phyloP scores from a whole-genome alignment of 2,888 invertebrate genomes.

The Spicauda simplicius region DNA sequence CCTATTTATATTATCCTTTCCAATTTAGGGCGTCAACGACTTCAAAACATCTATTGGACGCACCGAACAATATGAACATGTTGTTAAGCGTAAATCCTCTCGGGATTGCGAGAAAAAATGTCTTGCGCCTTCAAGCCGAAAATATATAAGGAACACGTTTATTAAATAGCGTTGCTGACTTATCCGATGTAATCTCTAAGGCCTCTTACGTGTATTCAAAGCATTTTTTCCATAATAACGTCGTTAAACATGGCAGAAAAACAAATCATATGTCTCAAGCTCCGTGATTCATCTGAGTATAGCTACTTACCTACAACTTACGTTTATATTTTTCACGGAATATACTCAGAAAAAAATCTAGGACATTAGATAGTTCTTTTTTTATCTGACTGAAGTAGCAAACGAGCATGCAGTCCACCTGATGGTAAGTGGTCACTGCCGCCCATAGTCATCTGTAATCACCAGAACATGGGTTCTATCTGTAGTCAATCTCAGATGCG shows the following conservation, averaged over 20 bases:
- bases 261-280: constrained; percentile 37
- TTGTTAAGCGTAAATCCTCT: constrained; percentile 52
- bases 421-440: too few relatives aligned
- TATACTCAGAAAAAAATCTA: not conserved
- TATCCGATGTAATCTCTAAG: constrained; percentile 42
- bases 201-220: constrained; percentile 34
- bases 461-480: too few relatives aligned
- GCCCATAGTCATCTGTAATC: too few relatives aligned
- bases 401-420: too few relatives aligned
- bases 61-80: constrained; percentile 48
- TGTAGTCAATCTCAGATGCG: too few relatives aligned
- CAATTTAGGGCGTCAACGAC: constrained; percentile 47
- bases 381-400: too few relatives aligned
- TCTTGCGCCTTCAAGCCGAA: constrained; percentile 43
- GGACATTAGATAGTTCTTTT: too few relatives aligned
- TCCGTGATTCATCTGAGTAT: not conserved
- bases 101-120: constrained; percentile 49
- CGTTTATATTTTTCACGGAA: not conserved
- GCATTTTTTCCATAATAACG: constrained; percentile 36
- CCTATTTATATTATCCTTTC: constrained; percentile 54
- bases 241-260: constrained; percentile 31
- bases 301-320: not conserved
- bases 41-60: constrained; percentile 39
- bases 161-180: constrained; percentile 42
- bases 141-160: constrained; percentile 48